A percentile compares a stretch with the other conserved stretches of the same genome.
These are phyloP conservation scores for Lagenorhynchus albirostris DNA, from an alignment of 2,113 vertebrate species.

Conservation along the genomic window DNA sequence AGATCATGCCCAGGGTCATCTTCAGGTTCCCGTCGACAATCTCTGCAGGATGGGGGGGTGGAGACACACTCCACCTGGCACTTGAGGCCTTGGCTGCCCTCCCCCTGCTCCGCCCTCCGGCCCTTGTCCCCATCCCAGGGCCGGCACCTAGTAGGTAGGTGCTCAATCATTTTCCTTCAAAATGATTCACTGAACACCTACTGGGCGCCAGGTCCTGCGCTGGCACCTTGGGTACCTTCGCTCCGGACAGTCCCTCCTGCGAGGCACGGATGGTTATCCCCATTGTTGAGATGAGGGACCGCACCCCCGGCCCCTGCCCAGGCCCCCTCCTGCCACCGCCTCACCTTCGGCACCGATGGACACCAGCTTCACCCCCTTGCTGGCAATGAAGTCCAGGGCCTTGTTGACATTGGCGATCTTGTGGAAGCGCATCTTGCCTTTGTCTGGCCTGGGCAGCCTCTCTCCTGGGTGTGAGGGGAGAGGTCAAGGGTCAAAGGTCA, in stretches of 20 bases:
- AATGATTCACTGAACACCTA: neutral
- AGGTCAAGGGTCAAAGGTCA: neutral
- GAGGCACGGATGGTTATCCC: neutral
- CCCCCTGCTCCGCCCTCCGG: neutral
- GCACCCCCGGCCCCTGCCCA: accelerated
- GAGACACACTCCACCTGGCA: neutral
- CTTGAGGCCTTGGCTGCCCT: neutral
- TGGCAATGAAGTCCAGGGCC: conserved; percentile 93
- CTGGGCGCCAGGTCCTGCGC: neutral
- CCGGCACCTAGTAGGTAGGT: neutral
- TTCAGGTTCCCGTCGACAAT: conserved; percentile 93
- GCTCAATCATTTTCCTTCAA: neutral
- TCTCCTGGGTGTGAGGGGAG: conserved; percentile 81
- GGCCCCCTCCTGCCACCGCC: neutral
- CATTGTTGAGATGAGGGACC: neutral
- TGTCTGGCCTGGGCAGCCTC: conserved; percentile 93
- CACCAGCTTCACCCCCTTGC: conserved; percentile 89
- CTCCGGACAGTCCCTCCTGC: neutral
- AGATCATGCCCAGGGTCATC: conserved; percentile 97
- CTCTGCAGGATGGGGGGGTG: conserved; percentile 75
- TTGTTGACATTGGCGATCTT: conserved; percentile 96
- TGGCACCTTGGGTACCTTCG: neutral
- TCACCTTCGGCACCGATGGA: conserved; percentile 81
- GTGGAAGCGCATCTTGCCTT: conserved; percentile 97
- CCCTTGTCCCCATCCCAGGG: neutral